Percentiles rank a stretch among this genome's conserved stretches.
Conservation (phyloP, 2,888 invertebrate species). For the Sericinus montela region DNA sequence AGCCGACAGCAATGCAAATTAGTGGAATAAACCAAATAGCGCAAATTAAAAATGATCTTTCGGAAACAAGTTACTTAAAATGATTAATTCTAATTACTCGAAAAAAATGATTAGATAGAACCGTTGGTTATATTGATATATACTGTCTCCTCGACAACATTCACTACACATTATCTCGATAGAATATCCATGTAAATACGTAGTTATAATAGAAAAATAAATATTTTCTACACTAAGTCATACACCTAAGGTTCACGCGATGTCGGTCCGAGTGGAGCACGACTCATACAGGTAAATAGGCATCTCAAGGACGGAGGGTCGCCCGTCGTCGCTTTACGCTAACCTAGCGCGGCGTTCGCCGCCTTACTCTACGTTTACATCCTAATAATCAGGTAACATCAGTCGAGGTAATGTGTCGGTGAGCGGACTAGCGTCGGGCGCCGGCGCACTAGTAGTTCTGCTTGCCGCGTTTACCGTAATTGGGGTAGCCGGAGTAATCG, state of each 20-base stretch:
- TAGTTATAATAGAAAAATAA: slow-evolving; percentile 74
- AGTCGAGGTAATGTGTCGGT: slow-evolving; percentile 78
- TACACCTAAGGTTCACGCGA: slow-evolving; percentile 76
- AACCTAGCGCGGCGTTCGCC: slow-evolving; percentile 25
- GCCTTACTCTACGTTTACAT: slow-evolving; percentile 68
- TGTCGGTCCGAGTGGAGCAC: slow-evolving; percentile 52
- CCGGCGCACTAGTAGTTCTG: slow-evolving; percentile 69
- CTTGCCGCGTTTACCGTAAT: slow-evolving; percentile 86
- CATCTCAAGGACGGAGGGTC: slow-evolving; percentile 72
- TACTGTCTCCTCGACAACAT: slow-evolving; percentile 70
- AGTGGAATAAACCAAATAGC: slow-evolving; percentile 37
- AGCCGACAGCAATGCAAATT: slow-evolving; percentile 26
- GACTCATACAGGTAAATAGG: slow-evolving; percentile 64
- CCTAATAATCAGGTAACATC: slow-evolving; percentile 77
- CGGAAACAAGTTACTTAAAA: slow-evolving; percentile 51
- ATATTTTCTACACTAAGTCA: slow-evolving; percentile 78
- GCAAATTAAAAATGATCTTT: slow-evolving; percentile 49
- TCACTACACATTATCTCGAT: slow-evolving; percentile 79
- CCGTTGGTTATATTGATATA: slow-evolving; percentile 48
- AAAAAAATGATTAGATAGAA: slow-evolving; percentile 35
- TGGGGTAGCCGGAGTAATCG: slow-evolving; percentile 89
- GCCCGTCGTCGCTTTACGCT: slow-evolving; percentile 54
- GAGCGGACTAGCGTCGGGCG: slow-evolving; percentile 52
- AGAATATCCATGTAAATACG: slow-evolving; percentile 71
- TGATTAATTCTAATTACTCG: slow-evolving; percentile 53